phyloP scores from a whole-genome alignment of 2,113 vertebrate genomes.

The Tricholaema leucomelas region DNA sequence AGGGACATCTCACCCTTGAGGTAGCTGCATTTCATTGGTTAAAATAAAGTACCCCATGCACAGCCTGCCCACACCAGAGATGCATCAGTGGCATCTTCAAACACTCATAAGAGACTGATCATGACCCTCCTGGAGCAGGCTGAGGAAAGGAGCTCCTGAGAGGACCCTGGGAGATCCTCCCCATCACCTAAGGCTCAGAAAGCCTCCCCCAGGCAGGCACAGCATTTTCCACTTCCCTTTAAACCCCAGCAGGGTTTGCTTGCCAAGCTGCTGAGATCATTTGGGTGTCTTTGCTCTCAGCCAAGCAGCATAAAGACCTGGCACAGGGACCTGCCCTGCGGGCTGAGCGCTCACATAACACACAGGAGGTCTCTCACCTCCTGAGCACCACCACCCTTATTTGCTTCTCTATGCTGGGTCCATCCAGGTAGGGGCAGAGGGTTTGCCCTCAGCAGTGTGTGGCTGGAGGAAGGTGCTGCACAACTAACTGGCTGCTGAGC shows the following conservation, averaged over 20 bases:
- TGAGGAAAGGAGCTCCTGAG: neutral
- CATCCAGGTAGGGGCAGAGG: fast-evolving
- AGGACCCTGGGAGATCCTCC: neutral
- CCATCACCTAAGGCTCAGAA: neutral
- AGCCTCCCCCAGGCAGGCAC: neutral
- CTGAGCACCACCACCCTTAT: neutral
- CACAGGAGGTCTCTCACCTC: too few relatives aligned
- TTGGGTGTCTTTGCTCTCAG: neutral
- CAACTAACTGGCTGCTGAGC: neutral
- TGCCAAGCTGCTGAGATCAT: neutral
- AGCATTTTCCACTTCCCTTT: neutral
- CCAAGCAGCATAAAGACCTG: neutral
- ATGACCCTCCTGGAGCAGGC: neutral
- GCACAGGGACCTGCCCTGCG: neutral
- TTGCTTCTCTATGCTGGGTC: neutral
- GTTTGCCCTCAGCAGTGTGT: neutral
- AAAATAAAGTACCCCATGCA: neutral
- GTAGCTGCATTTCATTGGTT: neutral
- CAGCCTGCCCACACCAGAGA: neutral
- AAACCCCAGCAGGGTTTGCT: neutral
- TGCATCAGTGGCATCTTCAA: neutral
- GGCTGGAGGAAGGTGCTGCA: neutral
- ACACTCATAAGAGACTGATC: neutral
- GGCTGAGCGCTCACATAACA: neutral
- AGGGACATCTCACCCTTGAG: neutral